phyloP scores from a whole-genome alignment of 1,140 invertebrate species.

The Drosophila chauvacae region DNA sequence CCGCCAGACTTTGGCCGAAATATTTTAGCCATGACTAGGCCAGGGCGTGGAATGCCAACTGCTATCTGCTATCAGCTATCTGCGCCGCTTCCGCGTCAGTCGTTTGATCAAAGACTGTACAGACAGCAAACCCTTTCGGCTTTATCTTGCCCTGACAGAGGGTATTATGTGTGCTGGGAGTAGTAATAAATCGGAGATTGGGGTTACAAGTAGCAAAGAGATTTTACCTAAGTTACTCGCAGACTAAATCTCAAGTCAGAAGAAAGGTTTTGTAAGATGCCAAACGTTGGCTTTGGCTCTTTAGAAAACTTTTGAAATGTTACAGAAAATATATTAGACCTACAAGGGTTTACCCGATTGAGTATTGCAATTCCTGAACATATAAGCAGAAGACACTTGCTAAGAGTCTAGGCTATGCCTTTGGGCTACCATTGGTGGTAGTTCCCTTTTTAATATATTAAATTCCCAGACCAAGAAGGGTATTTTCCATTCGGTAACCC shows the following conservation, averaged over 20 bases:
- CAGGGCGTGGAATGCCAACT: constrained; percentile 13
- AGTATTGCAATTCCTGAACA: not conserved
- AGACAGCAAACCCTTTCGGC: constrained; percentile 33
- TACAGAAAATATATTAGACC: not conserved
- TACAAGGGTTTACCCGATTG: too few relatives aligned
- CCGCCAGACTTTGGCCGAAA: constrained; percentile 39
- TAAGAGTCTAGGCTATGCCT: not conserved
- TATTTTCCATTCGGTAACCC: not conserved
- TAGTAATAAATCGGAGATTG: not conserved
- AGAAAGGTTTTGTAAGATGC: not conserved
- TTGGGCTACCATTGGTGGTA: not conserved
- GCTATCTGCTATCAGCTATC: constrained; percentile 29
- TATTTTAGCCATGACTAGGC: constrained; percentile 50
- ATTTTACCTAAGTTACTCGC: not conserved
- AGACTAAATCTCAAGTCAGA: not conserved
- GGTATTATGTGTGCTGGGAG: not conserved
- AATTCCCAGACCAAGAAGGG: not conserved
- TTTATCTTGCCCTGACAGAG: not conserved
- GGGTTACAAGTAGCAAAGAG: not conserved
- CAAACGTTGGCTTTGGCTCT: not conserved
- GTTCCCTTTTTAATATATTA: not conserved
- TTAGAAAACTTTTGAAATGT: not conserved
- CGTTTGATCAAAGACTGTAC: constrained; percentile 47
- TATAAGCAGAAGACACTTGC: not conserved
- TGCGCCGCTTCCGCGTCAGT: constrained; percentile 46